Evolutionary conservation across 2,797 vertebrate species (phyloP).

Genomic region (Hemitrygon akajei): DNA sequence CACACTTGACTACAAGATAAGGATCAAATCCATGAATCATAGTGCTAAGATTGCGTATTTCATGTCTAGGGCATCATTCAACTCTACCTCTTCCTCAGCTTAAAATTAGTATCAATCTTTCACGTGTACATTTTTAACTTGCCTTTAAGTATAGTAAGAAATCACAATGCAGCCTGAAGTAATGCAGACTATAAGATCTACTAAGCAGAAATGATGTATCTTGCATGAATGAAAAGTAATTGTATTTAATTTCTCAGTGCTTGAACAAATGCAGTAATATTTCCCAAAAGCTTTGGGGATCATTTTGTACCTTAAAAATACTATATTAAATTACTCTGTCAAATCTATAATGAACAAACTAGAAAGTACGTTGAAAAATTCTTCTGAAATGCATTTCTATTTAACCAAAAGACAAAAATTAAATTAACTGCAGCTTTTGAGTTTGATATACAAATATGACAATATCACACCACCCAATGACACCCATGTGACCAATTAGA

Average conservation of each 20-base stretch:
- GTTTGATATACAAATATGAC: not conserved
- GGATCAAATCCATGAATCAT: too few relatives aligned
- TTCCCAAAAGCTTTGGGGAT: too few relatives aligned
- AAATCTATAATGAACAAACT: too few relatives aligned
- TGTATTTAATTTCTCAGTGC: constrained; percentile 59
- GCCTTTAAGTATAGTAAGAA: constrained; percentile 59
- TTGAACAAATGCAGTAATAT: constrained; percentile 41
- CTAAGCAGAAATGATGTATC: constrained; percentile 63
- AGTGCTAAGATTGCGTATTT: too few relatives aligned
- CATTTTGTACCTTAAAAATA: not conserved
- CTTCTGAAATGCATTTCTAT: too few relatives aligned
- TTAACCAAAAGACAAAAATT: not conserved
- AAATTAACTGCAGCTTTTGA: not conserved
- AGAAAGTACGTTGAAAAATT: not conserved
- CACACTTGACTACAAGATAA: too few relatives aligned
- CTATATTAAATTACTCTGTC: not conserved
- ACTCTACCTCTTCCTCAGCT: too few relatives aligned
- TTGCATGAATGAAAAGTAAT: constrained; percentile 49
- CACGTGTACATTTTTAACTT: constrained; percentile 58
- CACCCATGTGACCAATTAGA: not conserved
- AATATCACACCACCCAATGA: not conserved
- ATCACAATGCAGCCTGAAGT: constrained; percentile 54
- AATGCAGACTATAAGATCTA: constrained; percentile 58
- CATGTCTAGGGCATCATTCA: too few relatives aligned
- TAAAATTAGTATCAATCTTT: constrained; percentile 44